Percentiles rank a stretch among this genome's conserved stretches.
Evolutionary conservation across 2,888 invertebrate genomes (phyloP).

Genomic region (Masnerella sp.): DNA sequence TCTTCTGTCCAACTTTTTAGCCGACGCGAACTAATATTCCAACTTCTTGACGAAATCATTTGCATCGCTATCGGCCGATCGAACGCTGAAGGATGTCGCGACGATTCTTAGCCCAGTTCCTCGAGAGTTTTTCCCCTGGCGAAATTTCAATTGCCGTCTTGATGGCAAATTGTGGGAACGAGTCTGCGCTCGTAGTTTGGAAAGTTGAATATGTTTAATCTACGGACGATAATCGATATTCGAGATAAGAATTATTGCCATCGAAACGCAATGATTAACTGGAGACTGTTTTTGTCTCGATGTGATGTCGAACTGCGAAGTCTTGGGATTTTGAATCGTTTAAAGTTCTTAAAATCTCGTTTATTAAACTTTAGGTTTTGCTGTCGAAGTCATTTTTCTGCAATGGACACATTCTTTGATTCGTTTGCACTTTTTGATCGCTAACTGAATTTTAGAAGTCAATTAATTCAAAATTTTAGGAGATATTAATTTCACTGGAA

Average conservation of each 20-base stretch:
- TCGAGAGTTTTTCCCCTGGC: conserved; percentile 43
- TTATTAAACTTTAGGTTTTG: too few relatives aligned
- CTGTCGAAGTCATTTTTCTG: too few relatives aligned
- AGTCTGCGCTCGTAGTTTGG: conserved; percentile 13
- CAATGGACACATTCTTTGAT: too few relatives aligned
- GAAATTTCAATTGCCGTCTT: conserved; percentile 53
- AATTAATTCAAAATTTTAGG: too few relatives aligned
- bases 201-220: conserved; percentile 48
- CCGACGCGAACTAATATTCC: too few relatives aligned
- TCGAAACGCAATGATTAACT: conserved; percentile 17
- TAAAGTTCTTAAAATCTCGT: too few relatives aligned
- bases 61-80: conserved; percentile 49
- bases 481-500: too few relatives aligned
- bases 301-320: not conserved
- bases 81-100: conserved; percentile 41
- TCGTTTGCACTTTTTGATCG: too few relatives aligned
- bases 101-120: conserved; percentile 53
- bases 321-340: not conserved
- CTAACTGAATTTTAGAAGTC: too few relatives aligned
- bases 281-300: not conserved
- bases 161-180: conserved; percentile 54
- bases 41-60: conserved; percentile 50
- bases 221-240: conserved; percentile 35
- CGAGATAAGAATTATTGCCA: conserved; percentile 35
- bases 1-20: conserved; percentile 13